Evolutionary conservation across 1,140 invertebrate species (phyloP).

Genomic region (Drosophila kurseongensis): DNA sequence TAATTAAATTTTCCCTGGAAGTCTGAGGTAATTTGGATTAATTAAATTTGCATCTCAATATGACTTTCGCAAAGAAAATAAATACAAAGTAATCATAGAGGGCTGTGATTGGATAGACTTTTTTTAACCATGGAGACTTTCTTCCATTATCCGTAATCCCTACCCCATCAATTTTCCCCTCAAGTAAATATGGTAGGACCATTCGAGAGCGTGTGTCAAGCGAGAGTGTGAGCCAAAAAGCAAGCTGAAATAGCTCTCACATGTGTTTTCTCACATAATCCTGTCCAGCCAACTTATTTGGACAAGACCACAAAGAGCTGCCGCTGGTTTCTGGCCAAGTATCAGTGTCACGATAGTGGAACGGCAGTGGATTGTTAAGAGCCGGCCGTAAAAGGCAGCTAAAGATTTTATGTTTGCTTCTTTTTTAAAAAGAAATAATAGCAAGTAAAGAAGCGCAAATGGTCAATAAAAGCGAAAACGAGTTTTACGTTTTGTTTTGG

Average conservation of each 20-base stretch:
- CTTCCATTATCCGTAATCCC: neutral
- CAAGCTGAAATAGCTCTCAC: constrained; percentile 11
- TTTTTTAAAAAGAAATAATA: constrained; percentile 54
- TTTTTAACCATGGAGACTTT: neutral
- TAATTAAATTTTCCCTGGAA: constrained; percentile 12
- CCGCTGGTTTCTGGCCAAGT: constrained; percentile 39
- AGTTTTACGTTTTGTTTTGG: constrained; percentile 50
- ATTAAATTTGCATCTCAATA: constrained; percentile 8
- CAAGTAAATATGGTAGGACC: neutral
- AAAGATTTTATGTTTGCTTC: constrained; percentile 53
- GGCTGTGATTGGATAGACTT: no score
- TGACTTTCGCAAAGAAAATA: neutral
- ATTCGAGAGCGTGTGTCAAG: neutral
- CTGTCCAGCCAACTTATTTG: constrained; percentile 44
- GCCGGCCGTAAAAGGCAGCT: constrained; percentile 63
- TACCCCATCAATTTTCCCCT: neutral
- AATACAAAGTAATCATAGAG: neutral
- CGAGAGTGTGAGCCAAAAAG: constrained; percentile 16
- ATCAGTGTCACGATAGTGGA: constrained; percentile 59
- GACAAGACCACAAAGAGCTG: constrained; percentile 48
- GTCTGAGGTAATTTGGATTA: neutral
- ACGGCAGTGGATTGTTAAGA: constrained; percentile 50
- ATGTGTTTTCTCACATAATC: constrained; percentile 40
- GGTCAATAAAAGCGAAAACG: constrained; percentile 80
- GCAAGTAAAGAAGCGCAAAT: constrained; percentile 73